A percentile compares a stretch with the other conserved stretches of the same genome.
Conservation (phyloP, 2,888 invertebrate species). For the Ophioninae sp. region DNA sequence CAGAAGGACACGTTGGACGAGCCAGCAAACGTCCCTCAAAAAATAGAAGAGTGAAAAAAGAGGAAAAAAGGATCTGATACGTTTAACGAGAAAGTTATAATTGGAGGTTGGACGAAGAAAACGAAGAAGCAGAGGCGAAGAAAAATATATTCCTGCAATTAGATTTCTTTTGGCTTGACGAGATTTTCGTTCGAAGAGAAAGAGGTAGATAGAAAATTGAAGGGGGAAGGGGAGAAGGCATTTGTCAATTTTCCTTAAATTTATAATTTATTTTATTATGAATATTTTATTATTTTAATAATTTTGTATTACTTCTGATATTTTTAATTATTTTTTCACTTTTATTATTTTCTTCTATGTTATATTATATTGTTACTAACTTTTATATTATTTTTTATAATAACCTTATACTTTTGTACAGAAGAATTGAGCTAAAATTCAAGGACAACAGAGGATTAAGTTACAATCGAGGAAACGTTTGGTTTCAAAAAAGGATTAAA, state of each 20-base stretch:
- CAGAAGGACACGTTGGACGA: conserved; percentile 9
- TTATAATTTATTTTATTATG: conserved; percentile 8
- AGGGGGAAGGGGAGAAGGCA: background rate
- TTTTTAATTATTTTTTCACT: too few relatives aligned
- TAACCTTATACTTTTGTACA: too few relatives aligned
- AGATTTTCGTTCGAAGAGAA: conserved; percentile 33
- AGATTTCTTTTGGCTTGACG: conserved; percentile 52
- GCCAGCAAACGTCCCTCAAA: background rate
- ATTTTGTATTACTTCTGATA: too few relatives aligned
- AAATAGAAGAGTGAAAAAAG: conserved; percentile 11
- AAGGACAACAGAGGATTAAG: too few relatives aligned
- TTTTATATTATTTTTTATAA: too few relatives aligned
- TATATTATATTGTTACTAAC: too few relatives aligned
- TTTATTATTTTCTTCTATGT: too few relatives aligned
- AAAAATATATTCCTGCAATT: conserved; percentile 55
- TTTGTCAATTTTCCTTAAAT: background rate
- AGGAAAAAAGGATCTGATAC: conserved; percentile 37
- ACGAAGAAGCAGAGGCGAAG: conserved; percentile 48
- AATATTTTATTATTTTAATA: too few relatives aligned
- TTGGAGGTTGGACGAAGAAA: conserved; percentile 44
- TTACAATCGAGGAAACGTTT: too few relatives aligned
- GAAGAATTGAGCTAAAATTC: too few relatives aligned
- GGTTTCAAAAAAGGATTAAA: too few relatives aligned
- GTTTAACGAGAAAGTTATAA: conserved; percentile 61
- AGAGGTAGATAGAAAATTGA: background rate